A percentile compares a stretch with the other conserved stretches of the same genome.
Evolutionary conservation across 2,113 vertebrate genomes (phyloP).

Genomic region (Pungitius pungitius): DNA sequence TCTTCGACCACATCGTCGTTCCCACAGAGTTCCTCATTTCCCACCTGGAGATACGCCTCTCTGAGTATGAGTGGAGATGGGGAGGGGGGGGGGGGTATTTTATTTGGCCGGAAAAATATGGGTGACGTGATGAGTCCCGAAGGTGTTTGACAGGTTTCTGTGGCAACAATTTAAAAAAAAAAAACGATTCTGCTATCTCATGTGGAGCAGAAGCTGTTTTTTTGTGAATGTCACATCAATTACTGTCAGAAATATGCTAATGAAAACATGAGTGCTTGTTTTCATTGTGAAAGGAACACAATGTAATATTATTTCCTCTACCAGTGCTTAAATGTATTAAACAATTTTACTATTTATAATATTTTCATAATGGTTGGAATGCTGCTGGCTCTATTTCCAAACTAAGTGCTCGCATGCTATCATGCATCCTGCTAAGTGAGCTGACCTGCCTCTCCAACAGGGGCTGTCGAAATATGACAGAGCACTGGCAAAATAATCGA

Average conservation of each 20-base stretch:
- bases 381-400: not conserved
- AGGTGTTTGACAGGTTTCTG: not conserved
- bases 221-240: constrained; percentile 7
- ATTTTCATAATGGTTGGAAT: not conserved
- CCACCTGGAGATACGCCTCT: constrained; percentile 86
- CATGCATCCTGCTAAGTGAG: not conserved
- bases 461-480: constrained; percentile 9
- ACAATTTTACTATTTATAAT: not conserved
- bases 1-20: constrained; percentile 86
- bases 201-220: not conserved
- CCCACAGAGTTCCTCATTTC: constrained; percentile 89
- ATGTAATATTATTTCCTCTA: constrained; percentile 3
- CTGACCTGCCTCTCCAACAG: not conserved
- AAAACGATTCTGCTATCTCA: not conserved
- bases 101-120: not conserved
- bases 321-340: not conserved
- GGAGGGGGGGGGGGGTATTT: not conserved
- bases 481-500: not conserved
- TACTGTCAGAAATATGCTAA: constrained; percentile 29
- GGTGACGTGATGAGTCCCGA: constrained; percentile 10
- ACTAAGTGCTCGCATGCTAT: not conserved
- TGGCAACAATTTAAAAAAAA: not conserved
- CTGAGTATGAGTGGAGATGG: constrained; percentile 79
- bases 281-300: constrained; percentile 14
- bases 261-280: not conserved